A percentile compares a stretch with the other conserved stretches of the same genome.
phyloP scores from a whole-genome alignment of 2,113 vertebrate genomes.

The Agapornis roseicollis region DNA sequence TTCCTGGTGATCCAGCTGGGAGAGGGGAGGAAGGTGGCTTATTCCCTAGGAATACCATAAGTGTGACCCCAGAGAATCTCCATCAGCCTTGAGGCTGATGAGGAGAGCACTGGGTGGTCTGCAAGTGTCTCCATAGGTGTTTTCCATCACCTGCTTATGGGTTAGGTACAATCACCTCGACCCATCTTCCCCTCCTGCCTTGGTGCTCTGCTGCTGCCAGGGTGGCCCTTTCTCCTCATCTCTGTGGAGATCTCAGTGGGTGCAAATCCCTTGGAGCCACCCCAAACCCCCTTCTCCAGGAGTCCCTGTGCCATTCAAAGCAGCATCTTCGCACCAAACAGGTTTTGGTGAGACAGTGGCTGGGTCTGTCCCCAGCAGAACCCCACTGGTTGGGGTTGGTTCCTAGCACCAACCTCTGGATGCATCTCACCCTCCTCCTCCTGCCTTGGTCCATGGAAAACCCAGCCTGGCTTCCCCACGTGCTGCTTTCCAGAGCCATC shows the following conservation, averaged over 20 bases:
- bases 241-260: background rate
- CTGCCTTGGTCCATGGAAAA: background rate
- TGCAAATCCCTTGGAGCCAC: background rate
- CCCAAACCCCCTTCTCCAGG: background rate
- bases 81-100: background rate
- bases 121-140: background rate
- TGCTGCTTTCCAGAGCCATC: background rate
- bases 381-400: background rate
- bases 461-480: fast-evolving
- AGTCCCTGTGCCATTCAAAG: background rate
- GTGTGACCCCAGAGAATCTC: background rate
- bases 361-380: background rate
- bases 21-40: background rate
- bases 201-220: background rate
- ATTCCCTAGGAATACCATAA: background rate
- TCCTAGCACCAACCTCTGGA: background rate
- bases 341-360: background rate
- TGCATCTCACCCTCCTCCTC: background rate
- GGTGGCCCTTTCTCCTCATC: no score
- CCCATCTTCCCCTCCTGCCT: background rate
- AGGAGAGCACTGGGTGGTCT: background rate
- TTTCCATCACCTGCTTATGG: background rate
- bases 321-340: background rate
- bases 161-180: background rate
- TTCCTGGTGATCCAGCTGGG: background rate